Evolutionary conservation across 2,797 vertebrate species (phyloP), one percentile per base, ranked within the genome.

Genomic region (Myioborus melanocephalus): DNA sequence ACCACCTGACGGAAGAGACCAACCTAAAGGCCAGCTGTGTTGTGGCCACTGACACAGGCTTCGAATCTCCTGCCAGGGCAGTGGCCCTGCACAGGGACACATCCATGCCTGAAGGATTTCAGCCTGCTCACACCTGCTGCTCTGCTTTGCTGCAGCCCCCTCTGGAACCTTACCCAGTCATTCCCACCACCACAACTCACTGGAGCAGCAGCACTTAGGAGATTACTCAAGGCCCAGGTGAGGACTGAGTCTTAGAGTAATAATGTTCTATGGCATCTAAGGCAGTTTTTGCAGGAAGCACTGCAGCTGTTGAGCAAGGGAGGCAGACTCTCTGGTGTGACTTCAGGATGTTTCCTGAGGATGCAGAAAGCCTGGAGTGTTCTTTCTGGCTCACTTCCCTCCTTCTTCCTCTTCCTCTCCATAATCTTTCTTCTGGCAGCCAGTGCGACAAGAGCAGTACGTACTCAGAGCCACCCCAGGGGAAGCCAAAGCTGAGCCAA

Each of bases 341-440:
- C 41, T 78, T 90, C 90, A 93, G 90, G 63, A 87, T 47, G 52
- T 60, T 94, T 95, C 90, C 95, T 92, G 77, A 96, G 90, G 86
- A 96, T 90, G 73, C 88, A 63, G 83, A 93, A 93, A 87, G 86
- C 23, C 77, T 82, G 56, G 22, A 93, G 57, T 68, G 60, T 71
- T 90, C 88, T 77, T 83, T 90, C 88, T 95, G 88, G 92, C 86
- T 89, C 83, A 56, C 76, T 83, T 94, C 93, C 86, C 94, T 93
- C 52, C 46, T 91, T 90, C 30, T 96, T 93, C 93, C 95, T 90
- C 66, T 95, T 95, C 91, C 85, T 82, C 60, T 85, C 78, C 32
- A 35, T 70, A 90, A 85, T 53, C 44, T 79, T 90, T 92, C 94
- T 77, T 79, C 70, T 63, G 77, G 77, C 73, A 95, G 73, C 17